Evolutionary conservation across 2,797 vertebrate genomes (phyloP), one percentile per base, ranked within the genome.

Genomic region (Sebastiscus albofasciatus): DNA sequence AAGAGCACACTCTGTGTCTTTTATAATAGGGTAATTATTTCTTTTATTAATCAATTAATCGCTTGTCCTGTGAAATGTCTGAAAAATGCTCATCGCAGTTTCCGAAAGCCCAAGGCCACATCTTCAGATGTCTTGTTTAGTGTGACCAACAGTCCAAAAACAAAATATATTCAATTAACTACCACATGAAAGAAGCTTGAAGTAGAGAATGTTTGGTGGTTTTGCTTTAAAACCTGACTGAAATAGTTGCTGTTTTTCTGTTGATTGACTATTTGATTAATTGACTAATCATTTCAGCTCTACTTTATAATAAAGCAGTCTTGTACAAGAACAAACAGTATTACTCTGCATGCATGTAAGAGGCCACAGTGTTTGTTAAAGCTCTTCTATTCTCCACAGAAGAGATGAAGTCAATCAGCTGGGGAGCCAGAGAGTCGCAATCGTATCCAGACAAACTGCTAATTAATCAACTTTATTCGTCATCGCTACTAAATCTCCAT

Each of bases 371-470:
- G 79, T 93, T 88, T 79, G 84, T 62, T 67, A 33, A 81, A 85
- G 72, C 67, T 6, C 59, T 36, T 83, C 52, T 74, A 26, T 70
- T 74, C 69, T 81, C 87, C 24, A 34, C 36, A 80, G 58, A 86
- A 58, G 79, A 75, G 68, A 87, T 13, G 80, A 79, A 85, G 66
- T 83, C 49, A 46, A 85, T 92, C 88, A 76, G 68, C 90, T 71
- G 24, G 90, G 86, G 87, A 90, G 31, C 54, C 52, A 4, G 49
- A 82, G 82, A 85, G 79, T 77, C 67, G 84, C 85, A 87, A 87
- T 87, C 87, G 55, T 84, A 77, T 88, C 87, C 87, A 92, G 91
- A 91, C 75, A 94, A 89, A 49, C 79, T 77, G 83, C 77, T 91
- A 89, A 92, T 92, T 91, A 89, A 93, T 88, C 85, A 54, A 73